These are phyloP conservation scores for Pharmacophagus antenor DNA, from an alignment of 2,888 invertebrate genomes.

Conservation along the genomic window DNA sequence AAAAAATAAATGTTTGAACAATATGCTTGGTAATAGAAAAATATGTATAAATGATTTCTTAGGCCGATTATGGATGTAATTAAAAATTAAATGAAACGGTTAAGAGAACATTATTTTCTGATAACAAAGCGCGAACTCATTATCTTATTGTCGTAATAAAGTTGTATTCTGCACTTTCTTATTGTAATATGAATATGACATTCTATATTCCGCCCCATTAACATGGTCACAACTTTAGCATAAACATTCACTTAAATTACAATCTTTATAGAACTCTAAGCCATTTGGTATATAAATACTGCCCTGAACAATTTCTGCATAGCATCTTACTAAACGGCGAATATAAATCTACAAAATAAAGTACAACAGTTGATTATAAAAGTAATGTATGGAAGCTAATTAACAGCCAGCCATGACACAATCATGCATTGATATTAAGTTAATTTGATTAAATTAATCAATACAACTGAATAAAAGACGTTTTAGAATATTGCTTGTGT, in stretches of 20 bases:
- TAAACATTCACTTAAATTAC: conserved; percentile 39
- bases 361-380: conserved; percentile 15
- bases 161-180: conserved; percentile 3
- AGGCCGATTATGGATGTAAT: background rate
- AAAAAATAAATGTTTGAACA: too few relatives aligned
- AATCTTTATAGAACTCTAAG: conserved; percentile 56
- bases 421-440: background rate
- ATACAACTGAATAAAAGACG: background rate
- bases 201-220: conserved; percentile 38
- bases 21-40: too few relatives aligned
- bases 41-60: background rate
- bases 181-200: conserved; percentile 5
- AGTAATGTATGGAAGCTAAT: background rate
- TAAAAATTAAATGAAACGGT: background rate
- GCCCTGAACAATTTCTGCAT: conserved; percentile 57
- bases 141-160: conserved; percentile 9
- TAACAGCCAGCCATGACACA: background rate
- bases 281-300: conserved; percentile 76
- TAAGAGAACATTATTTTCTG: background rate
- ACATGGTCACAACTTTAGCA: conserved; percentile 30
- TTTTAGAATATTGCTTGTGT: background rate
- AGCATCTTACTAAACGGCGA: conserved; percentile 32
- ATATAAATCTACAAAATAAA: conserved; percentile 33
- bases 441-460: background rate
- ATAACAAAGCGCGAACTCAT: background rate